Conservation (phyloP, 2,113 vertebrate genomes). For the human (Homo sapiens) region GRCh38 chr1:15125001-15125500, state of each 20-base stretch:
- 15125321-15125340: too few species aligned
- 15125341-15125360: neutral
- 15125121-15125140: neutral
- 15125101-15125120: accelerated
- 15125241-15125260: neutral
- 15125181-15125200: too few species aligned
- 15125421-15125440: neutral
- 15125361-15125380: neutral
- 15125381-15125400: neutral
- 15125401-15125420: neutral
- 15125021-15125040: neutral
- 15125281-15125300: neutral
- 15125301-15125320: accelerated
- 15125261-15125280: neutral
- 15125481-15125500: neutral
- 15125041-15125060: neutral
- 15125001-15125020: neutral
- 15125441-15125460: too few species aligned
- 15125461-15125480: neutral
- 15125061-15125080: neutral
- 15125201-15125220: neutral
- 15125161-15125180: neutral
- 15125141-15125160: too few species aligned
- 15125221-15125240: neutral
- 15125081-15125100: too few species aligned